Evolutionary conservation across 2,113 vertebrate species (phyloP).

Genomic region (Mola mola): DNA sequence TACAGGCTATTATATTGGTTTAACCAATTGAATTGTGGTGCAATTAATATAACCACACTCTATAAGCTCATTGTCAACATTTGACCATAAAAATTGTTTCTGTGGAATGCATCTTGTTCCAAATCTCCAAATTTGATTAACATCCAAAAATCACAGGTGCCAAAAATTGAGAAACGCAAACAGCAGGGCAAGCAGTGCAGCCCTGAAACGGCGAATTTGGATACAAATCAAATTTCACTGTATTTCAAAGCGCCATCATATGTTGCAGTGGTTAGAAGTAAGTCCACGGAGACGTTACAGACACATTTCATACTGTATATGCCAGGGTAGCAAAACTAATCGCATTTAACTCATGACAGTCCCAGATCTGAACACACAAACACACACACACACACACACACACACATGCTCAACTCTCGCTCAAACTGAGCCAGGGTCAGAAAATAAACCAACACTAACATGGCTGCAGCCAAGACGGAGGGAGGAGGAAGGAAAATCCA

Average conservation of each 20-base stretch:
- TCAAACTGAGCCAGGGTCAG: constrained; percentile 16
- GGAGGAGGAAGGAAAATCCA: constrained; percentile 36
- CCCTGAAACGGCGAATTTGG: not conserved
- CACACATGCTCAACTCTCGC: not conserved
- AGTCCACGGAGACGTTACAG: not conserved
- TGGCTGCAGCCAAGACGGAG: constrained; percentile 26
- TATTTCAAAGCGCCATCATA: too few species aligned
- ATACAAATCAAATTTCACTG: constrained; percentile 1
- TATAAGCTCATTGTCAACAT: too few species aligned
- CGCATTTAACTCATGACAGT: too few species aligned
- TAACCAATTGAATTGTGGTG: too few species aligned
- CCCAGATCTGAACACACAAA: not conserved
- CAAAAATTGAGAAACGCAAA: constrained; percentile 4
- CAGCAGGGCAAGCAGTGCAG: not conserved
- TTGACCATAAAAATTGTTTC: constrained; percentile 5
- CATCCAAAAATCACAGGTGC: constrained; percentile 1
- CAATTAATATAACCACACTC: too few species aligned
- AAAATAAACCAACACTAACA: constrained; percentile 42
- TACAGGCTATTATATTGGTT: too few species aligned
- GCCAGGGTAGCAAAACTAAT: too few species aligned
- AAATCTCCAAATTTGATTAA: not conserved
- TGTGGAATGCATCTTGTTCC: not conserved
- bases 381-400: not conserved
- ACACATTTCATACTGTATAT: not conserved
- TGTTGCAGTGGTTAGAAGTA: too few species aligned